Evolutionary conservation across 2,797 vertebrate species (phyloP).

Genomic region (Thaleichthys pacificus): DNA sequence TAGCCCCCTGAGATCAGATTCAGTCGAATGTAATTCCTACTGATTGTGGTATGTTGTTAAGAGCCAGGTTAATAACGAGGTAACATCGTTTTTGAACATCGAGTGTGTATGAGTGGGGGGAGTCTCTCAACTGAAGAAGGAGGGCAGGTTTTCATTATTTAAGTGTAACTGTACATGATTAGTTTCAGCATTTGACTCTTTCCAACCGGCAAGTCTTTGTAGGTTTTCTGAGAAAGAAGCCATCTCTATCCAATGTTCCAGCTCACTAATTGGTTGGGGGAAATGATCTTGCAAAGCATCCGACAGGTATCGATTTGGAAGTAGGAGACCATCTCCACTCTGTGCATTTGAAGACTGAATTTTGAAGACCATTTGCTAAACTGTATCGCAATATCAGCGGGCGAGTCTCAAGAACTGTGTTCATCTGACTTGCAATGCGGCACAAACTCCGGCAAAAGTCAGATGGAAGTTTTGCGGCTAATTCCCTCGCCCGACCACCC

Average conservation of each 20-base stretch:
- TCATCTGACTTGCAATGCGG: neutral
- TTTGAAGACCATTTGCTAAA: neutral
- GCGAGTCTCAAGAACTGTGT: no score
- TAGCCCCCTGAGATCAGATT: conserved; percentile 3
- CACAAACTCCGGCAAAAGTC: neutral
- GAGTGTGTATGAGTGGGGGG: neutral
- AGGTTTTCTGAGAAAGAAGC: neutral
- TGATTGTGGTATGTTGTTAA: neutral
- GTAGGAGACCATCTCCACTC: neutral
- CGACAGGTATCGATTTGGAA: neutral
- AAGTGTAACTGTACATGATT: no score
- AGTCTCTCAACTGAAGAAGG: neutral
- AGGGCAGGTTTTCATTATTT: neutral
- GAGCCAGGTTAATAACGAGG: neutral
- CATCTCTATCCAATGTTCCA: neutral
- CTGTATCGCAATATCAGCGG: neutral
- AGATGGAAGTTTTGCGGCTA: neutral
- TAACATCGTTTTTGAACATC: neutral
- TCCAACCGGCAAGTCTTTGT: no score
- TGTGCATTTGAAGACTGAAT: no score
- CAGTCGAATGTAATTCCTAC: conserved; percentile 2
- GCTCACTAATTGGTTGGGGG: neutral
- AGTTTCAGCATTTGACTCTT: no score
- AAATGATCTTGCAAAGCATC: neutral
- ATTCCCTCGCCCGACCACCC: conserved; percentile 25